Evolutionary conservation across 2,113 vertebrate species (phyloP), one percentile per base, ranked within the genome.

Genomic region (Leptobrachium ailaonicum): DNA sequence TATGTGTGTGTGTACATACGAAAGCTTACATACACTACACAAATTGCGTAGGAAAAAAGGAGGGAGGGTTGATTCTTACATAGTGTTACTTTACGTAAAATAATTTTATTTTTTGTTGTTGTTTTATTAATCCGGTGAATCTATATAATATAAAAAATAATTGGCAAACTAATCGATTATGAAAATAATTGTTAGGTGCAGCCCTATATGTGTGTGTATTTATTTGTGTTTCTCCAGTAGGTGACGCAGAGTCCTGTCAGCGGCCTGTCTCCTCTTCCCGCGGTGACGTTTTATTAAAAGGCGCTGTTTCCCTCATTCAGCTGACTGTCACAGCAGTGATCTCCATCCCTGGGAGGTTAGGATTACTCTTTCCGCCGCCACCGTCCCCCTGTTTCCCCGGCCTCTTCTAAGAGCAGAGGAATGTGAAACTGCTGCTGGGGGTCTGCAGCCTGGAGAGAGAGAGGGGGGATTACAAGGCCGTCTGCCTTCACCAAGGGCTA

Each of bases 401-500:
- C 56, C 56, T 60, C 56, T 14, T 14, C 56, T 32, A 20, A 13
- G 62, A 64, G 10, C 62, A 40, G n/a, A 64, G 62, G 62, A 64
- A 64, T 64, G 62, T 64, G 62, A 60, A 50, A 4, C 56, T 60
- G 56, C 56, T 60, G 56, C 56, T 64, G 62, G 62, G 62, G 62
- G n/a, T 40, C 62, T 10, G 62, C 5, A 20, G 40, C 4, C n/a
- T n/a, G 14, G 62, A 60, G 56, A 32, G 1, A 32, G 20, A 32
- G 20, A 32, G 20, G 20, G 20, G 56, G 56, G 56, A 60, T 12
- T 3, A 10, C 9, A 12, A 64, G 62, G 62, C 62, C 20, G 62
- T 8, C 20, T 1, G 2, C 6, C n/a, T 64, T 13, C 62, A 64
- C 62, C 20, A 6, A 40, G 6, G n/a, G n/a, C 4, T 64, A 32